Conservation (phyloP, 1,140 invertebrate species). For the Hyposmocoma kahamanoa region DNA sequence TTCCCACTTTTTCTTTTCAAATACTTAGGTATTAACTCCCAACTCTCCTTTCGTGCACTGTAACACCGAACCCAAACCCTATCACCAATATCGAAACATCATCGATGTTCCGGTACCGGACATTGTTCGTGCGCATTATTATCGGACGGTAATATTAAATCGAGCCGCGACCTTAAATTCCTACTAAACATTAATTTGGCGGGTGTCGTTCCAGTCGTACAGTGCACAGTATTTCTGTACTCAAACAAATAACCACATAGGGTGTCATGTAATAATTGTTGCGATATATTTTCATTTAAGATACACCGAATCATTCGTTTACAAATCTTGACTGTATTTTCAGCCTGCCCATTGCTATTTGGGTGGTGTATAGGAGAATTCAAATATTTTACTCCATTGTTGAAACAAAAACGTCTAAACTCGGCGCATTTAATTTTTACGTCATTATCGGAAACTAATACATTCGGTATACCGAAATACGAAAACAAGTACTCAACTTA, state of each 20-base stretch:
- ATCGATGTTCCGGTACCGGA: neutral
- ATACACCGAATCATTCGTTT: constrained; percentile 4
- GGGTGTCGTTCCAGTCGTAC: neutral
- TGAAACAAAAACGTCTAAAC: neutral
- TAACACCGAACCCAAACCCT: neutral
- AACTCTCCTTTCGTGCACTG: neutral
- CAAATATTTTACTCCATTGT: neutral
- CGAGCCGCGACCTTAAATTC: constrained; percentile 1
- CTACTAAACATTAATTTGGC: neutral
- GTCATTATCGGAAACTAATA: neutral
- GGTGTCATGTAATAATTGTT: neutral
- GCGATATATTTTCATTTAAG: neutral
- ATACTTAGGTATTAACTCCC: neutral
- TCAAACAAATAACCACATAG: neutral
- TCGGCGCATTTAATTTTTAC: neutral
- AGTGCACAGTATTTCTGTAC: neutral
- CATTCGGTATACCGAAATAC: constrained; percentile 1
- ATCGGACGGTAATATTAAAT: neutral
- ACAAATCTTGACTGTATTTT: neutral
- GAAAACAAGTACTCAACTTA: constrained; percentile 1
- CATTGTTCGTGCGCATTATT: neutral
- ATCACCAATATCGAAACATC: neutral
- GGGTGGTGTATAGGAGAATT: neutral
- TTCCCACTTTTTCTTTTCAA: neutral
- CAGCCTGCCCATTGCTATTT: neutral